A percentile compares a stretch with the other conserved stretches of the same genome.
Evolutionary conservation across 1,140 invertebrate genomes (phyloP).

Genomic region (Pectinophora gossypiella): DNA sequence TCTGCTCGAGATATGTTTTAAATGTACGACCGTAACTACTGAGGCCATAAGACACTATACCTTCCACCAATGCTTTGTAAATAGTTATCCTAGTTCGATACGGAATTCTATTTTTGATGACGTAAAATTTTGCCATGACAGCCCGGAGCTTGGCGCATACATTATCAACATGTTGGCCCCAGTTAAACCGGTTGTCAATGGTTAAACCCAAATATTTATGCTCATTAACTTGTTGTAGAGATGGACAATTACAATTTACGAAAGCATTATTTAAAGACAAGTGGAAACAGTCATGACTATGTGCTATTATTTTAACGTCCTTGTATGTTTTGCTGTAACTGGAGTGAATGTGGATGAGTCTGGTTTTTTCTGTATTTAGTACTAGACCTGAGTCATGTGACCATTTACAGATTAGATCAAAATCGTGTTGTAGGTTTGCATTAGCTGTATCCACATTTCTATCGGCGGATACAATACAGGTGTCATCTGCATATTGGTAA

Average conservation of each 20-base stretch:
- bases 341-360: not conserved
- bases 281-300: not conserved
- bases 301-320: not conserved
- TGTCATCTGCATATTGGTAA: not conserved
- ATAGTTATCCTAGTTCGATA: too few relatives aligned
- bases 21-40: too few relatives aligned
- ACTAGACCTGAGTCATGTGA: not conserved
- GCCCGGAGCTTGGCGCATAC: too few relatives aligned
- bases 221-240: not conserved
- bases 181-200: not conserved
- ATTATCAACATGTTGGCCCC: too few relatives aligned
- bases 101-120: too few relatives aligned
- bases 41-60: too few relatives aligned
- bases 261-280: too few relatives aligned
- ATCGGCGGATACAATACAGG: not conserved
- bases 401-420: not conserved
- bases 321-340: not conserved
- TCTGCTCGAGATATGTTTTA: too few relatives aligned
- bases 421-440: not conserved
- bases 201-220: not conserved
- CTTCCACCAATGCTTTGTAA: too few relatives aligned
- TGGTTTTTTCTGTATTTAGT: not conserved
- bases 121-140: too few relatives aligned
- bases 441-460: not conserved
- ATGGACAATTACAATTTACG: not conserved